Conservation (phyloP, 2,797 vertebrate species). For the Gorsachius magnificus region DNA sequence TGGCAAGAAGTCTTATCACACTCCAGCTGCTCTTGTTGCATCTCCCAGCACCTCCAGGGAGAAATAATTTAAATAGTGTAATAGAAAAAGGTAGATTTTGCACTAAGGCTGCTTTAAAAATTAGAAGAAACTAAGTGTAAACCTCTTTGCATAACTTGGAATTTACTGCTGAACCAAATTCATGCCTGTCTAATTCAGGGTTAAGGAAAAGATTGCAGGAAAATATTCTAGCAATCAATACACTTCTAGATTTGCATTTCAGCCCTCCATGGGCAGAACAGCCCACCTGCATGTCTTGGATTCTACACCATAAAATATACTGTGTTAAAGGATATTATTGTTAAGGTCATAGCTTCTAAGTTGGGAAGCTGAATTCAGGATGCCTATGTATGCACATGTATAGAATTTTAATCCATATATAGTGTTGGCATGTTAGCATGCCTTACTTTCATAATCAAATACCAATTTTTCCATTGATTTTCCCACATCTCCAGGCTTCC, state of each 20-base stretch:
- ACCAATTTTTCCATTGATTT: not conserved
- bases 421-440: not conserved
- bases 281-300: rapidly evolving
- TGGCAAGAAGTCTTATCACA: not conserved
- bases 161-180: not conserved
- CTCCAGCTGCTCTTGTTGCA: not conserved
- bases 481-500: not conserved
- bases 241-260: not conserved
- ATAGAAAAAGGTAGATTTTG: not conserved
- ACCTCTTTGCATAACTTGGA: not conserved
- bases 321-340: not conserved
- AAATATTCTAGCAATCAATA: not conserved
- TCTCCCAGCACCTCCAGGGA: not conserved
- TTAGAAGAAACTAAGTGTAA: not conserved
- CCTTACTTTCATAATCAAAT: not conserved
- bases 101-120: not conserved
- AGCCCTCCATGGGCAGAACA: not conserved
- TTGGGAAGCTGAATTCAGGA: not conserved
- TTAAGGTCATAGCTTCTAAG: not conserved
- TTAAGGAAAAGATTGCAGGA: not conserved
- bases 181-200: not conserved
- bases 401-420: not conserved
- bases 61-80: not conserved
- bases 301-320: not conserved
- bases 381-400: rapidly evolving